Evolutionary conservation across 2,888 invertebrate species (phyloP).

Genomic region (Dione juno): DNA sequence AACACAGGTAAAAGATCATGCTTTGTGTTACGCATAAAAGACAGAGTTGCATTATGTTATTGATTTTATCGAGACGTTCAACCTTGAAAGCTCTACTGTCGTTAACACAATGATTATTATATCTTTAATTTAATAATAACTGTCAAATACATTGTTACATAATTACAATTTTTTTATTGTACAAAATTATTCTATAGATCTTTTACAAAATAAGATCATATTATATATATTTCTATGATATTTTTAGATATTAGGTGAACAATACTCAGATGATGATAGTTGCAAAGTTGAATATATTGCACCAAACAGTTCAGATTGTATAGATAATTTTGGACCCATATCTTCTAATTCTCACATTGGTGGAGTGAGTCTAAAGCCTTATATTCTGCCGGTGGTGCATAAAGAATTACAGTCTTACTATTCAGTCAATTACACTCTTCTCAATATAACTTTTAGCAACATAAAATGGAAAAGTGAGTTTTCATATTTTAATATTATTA

Average conservation of each 20-base stretch:
- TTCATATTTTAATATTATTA: not conserved
- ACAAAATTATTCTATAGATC: conserved; percentile 1
- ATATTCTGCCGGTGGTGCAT: conserved; percentile 54
- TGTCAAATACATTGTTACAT: not conserved
- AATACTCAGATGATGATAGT: conserved; percentile 58
- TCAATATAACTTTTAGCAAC: conserved; percentile 76
- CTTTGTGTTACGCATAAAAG: conserved; percentile 10
- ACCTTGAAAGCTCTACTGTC: conserved; percentile 30
- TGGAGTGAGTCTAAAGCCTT: conserved; percentile 71
- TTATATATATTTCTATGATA: not conserved
- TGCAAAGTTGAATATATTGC: conserved; percentile 69
- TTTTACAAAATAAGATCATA: not conserved
- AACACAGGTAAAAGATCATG: conserved; percentile 61
- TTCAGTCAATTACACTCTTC: conserved; percentile 63
- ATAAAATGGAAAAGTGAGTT: conserved; percentile 80
- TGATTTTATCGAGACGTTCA: conserved; percentile 22
- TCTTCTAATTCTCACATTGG: conserved; percentile 66
- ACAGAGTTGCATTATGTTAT: conserved; percentile 15
- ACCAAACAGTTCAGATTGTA: conserved; percentile 66
- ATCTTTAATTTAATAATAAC: not conserved
- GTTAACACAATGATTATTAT: conserved; percentile 1
- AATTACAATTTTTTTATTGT: not conserved
- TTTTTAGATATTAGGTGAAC: conserved; percentile 62
- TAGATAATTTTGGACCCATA: conserved; percentile 65
- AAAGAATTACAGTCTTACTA: conserved; percentile 42